phyloP scores from a whole-genome alignment of 2,888 invertebrate genomes.

The Gymnoscelis rufifasciata region DNA sequence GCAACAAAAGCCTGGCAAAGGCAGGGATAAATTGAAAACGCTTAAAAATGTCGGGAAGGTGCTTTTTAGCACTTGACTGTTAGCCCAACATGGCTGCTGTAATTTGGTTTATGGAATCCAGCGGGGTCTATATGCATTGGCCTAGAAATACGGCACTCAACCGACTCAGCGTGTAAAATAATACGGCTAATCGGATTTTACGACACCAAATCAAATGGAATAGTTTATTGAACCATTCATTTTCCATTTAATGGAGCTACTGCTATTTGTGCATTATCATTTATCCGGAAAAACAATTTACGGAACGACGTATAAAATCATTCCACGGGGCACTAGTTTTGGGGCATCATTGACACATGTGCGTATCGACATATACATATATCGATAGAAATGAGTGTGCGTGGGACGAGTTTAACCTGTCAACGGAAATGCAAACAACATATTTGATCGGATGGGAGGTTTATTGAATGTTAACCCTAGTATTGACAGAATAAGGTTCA shows the following conservation, averaged over 20 bases:
- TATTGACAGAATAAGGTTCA: constrained; percentile 38
- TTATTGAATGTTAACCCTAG: constrained; percentile 31
- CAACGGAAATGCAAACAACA: constrained; percentile 30
- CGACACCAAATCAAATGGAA: constrained; percentile 34
- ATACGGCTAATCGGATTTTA: constrained; percentile 40
- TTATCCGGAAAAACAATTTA: constrained; percentile 28
- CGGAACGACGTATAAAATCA: constrained; percentile 16
- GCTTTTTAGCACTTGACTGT: constrained; percentile 46
- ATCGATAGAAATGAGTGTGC: constrained; percentile 24
- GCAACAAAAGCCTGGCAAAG: neutral
- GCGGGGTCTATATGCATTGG: constrained; percentile 46
- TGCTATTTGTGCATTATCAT: constrained; percentile 10
- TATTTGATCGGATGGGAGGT: constrained; percentile 28
- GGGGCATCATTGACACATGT: constrained; percentile 17
- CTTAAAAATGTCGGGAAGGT: constrained; percentile 32
- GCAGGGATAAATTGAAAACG: constrained; percentile 1
- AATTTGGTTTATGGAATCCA: constrained; percentile 42
- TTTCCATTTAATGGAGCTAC: constrained; percentile 35
- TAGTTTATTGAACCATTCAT: constrained; percentile 37
- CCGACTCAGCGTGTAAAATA: constrained; percentile 35
- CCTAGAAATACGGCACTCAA: constrained; percentile 48
- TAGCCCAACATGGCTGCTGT: constrained; percentile 45
- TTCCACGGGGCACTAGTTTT: constrained; percentile 17
- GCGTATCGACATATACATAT: constrained; percentile 18
- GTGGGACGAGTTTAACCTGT: constrained; percentile 40